Base-by-base conservation (phyloP, 2,888 invertebrate species). In the Thera obeliscata region DNA sequence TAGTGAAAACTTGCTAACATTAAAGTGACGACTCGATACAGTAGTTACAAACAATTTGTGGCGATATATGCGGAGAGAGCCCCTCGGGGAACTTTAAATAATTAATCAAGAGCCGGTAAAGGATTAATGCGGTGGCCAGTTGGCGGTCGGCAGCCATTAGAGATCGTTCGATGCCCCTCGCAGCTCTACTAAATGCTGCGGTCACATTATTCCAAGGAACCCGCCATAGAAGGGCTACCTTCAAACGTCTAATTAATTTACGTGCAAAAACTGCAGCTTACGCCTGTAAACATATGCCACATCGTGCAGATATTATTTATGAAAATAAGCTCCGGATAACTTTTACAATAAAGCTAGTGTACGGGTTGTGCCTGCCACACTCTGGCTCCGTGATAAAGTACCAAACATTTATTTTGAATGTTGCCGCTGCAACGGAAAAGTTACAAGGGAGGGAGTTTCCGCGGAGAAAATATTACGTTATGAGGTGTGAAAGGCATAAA, bases 401-500 rank as follows among this genome's bases (percentile, higher is more conserved):
- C 86, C 87, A 88, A 91, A 91, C 91, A 93, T 93, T 92, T 91
- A 93, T 92, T 93, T 88, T 87, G 88, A 89, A 90, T 89, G 91
- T 90, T 89, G 82, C 86, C 80, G 80, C 84, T 90, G 90, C 89
- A 89, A 88, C 87, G 84, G 89, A 89, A 89, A 91, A 89, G 87
- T 90, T 90, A 82, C 82, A 77, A 77, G 82, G 83, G 86, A 84
- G 88, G 85, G 87, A 85, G 84, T 80, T 83, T 80, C 81, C 85
- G 77, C 82, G 77, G 85, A 90, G 89, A 93, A 74, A 90, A 91
- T 92, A 93, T 93, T 92, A 91, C 91, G 91, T 91, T 92, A 93
- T 93, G 93, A 93, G 92, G 92, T 93, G 93, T 93, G 86, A 93
- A 93, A 90, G 86, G 87, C 90, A 93, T 93, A 91, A 92, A 93